phyloP scores from a whole-genome alignment of 2,888 invertebrate genomes.

The Mesorhabditis sp. region DNA sequence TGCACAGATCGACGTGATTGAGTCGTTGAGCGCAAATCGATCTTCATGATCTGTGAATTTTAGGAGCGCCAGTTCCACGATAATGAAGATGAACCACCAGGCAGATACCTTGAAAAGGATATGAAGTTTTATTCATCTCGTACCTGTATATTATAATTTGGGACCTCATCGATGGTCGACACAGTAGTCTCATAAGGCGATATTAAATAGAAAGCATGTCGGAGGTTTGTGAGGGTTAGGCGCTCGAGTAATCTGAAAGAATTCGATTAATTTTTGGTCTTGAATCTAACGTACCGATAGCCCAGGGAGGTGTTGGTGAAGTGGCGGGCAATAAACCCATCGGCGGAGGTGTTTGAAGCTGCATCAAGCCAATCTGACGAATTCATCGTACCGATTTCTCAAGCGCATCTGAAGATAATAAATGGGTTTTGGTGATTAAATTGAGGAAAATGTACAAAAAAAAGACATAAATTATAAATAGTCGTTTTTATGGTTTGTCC shows the following conservation, averaged over 20 bases:
- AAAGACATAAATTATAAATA: too few species aligned
- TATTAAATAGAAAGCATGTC: conserved; percentile 54
- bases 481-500: too few species aligned
- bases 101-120: conserved; percentile 36
- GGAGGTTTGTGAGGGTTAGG: conserved; percentile 43
- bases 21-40: conserved; percentile 52
- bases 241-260: conserved; percentile 13
- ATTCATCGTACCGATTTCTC: too few species aligned
- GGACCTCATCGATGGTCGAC: conserved; percentile 42
- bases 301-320: conserved; percentile 56
- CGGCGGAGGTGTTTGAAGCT: too few species aligned
- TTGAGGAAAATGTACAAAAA: too few species aligned
- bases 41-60: conserved; percentile 43
- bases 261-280: not conserved
- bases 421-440: too few species aligned
- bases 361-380: too few species aligned
- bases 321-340: conserved; percentile 25
- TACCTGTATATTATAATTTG: conserved; percentile 56
- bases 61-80: conserved; percentile 34
- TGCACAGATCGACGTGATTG: conserved; percentile 53
- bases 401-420: too few species aligned
- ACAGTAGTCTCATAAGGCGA: conserved; percentile 53
- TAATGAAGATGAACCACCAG: conserved; percentile 51
- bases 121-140: not conserved
- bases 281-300: conserved; percentile 31